Evolutionary conservation across 2,113 vertebrate genomes (phyloP).

Genomic region (Mus spicilegus): DNA sequence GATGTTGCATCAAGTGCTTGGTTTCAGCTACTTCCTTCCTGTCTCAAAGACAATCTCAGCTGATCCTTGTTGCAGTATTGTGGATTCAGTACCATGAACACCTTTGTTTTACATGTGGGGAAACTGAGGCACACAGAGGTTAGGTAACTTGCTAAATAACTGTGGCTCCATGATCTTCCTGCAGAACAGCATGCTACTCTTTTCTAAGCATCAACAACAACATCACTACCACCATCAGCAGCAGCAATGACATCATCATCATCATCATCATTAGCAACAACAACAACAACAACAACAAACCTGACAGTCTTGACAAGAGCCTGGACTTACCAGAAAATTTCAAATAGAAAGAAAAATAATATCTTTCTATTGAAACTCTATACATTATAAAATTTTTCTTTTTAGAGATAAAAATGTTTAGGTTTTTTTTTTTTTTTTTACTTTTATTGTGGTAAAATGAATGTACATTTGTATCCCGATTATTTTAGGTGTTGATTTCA

Average conservation of each 20-base stretch:
- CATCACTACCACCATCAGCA: too few species aligned
- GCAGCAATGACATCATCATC: too few species aligned
- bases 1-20: neutral
- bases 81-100: neutral
- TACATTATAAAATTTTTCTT: neutral
- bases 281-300: neutral
- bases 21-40: constrained; percentile 23
- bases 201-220: constrained; percentile 11
- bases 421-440: too few species aligned
- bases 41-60: constrained; percentile 1
- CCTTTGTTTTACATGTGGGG: neutral
- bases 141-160: neutral
- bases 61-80: neutral
- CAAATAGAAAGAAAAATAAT: neutral
- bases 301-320: neutral
- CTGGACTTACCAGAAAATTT: constrained; percentile 10
- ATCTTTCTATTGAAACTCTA: constrained; percentile 14
- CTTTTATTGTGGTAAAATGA: constrained; percentile 14
- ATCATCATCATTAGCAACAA: too few species aligned
- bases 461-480: too few species aligned
- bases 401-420: neutral
- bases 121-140: neutral
- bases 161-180: neutral
- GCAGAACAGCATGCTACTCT: neutral
- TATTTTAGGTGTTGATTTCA: neutral